Base-by-base conservation (phyloP, 1,140 invertebrate genomes). In the Aleiodes sp. region DNA sequence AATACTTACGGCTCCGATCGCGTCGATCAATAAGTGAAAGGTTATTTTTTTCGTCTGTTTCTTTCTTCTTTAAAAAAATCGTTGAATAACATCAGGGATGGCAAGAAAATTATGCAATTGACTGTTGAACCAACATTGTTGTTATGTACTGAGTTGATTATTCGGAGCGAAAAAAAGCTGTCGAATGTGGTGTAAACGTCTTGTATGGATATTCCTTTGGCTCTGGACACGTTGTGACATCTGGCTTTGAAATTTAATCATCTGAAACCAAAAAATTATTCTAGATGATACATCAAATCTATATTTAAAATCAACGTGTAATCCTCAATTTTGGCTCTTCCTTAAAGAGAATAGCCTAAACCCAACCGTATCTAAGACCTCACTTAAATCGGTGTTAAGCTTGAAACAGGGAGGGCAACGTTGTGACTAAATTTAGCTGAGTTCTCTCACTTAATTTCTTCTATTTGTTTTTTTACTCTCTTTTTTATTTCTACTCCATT, bases 151-250 rank as follows among this genome's bases (percentile, higher is more conserved):
- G 28, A 59, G 28, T 59, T n/a, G 28, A 29, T 26, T 29, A 12
- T 21, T 56, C 12, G 7, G 1, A 1, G 7, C 1, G 12, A 33
- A 21, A 56, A 29, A 59, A 59, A 26, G n/a, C 24, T 26, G 29
- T 39, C 77, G 77, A 70, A 77, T 80, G 75, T 76, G 76, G 75
- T 76, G 76, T 70, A 75, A 77, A 68, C 65, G 75, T 37, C 31
- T 76, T 56, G 73, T 75, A 26, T 78, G 76, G 76, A 73, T 79
- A 46, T 79, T 68, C 52, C 57, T 62, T 8, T 68, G 66, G 66
- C 66, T 68, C 59, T 68, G 66, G 66, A 68, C 59, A 52, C 57
- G 59, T 31, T 68, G 66, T 21, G 66, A 68, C 52, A 67, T 74
- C 56, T 75, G 75, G 74, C 74, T 75, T 43, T 72, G 67, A 64